Evolutionary conservation across 2,888 invertebrate species (phyloP), one percentile per base, ranked within the genome.

Genomic region (Nasonia oneida): DNA sequence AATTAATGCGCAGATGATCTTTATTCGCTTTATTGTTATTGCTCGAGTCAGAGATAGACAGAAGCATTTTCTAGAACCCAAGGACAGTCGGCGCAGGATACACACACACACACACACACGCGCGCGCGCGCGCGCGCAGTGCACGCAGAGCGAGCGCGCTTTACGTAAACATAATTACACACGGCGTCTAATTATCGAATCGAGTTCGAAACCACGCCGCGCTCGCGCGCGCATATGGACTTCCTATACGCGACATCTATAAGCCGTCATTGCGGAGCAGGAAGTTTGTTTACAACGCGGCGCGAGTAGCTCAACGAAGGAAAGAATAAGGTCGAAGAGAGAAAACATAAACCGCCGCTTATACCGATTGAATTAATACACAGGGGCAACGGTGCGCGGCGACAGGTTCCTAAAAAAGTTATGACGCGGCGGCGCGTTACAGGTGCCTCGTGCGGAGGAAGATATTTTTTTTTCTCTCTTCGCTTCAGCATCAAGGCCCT

Each of bases 371-470:
- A 53, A 53, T 53, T 14, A 50, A 50, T 8, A 14, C 10, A 14
- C 50, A 18, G 3, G 3, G 1, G 39, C 42, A n/a, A 29, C 67
- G 67, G 23, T 23, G 67, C 29, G 29, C 29, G 29, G 29, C 23
- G 33, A 12, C 73, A 5, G 73, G 42, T 39, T 39, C 73, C n/a
- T 23, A 47, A 14, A 42, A 73, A 73, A 39, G 42, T n/a, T 39
- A 12, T 47, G 42, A 42, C 73, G 73, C 73, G 57, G 57, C 57
- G 57, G 57, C n/a, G 53, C 15, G 53, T 29, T n/a, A 77, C 77
- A 64, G 14, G 76, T 57, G 53, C 47, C 39, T 15, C 15, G 42
- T 5, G 29, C 29, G n/a, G 8, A 64, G 15, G 47, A 42, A 8
- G 61, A 18, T 37, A 10, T 23, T 3, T 29, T 79, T 79, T 79